Evolutionary conservation across 2,113 vertebrate species (phyloP), one percentile per base, ranked within the genome.

Genomic region (Nothoprocta pentlandii): DNA sequence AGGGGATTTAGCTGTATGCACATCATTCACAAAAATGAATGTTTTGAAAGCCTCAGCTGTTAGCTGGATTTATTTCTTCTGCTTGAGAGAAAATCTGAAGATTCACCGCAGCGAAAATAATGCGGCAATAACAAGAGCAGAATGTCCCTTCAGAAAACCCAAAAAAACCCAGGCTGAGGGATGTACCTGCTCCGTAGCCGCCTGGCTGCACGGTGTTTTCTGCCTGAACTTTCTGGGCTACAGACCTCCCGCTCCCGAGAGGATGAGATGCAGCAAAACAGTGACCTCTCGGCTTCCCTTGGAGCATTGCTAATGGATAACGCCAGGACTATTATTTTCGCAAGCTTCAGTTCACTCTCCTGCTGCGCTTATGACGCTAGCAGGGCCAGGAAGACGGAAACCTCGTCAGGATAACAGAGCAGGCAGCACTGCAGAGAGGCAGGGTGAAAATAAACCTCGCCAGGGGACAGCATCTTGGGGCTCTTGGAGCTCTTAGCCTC

Each of bases 301-400:
- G 3, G 28, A 87, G 79, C 44, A 9, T 22, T 71, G 39, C 39
- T 92, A 80, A 85, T 32, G 36, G 71, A 12, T 70, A 88, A 64
- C 34, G 59, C 51, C 54, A 83, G 64, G 73, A 86, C 54, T 90
- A 53, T 80, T 78, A 62, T 49, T 77, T 92, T 77, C 39, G 73
- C 93, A 90, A 92, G 80, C 80, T 88, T 74, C 77, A 20, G 49
- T 70, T 96, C 77, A 30, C 83, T 69, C 64, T 80, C 76, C 83
- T 53, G 68, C 89, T n/a, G 91, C 77, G 83, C 41, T 93, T 54
- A 32, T 92, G 83, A 90, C 0, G 20, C 3, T 15, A 90, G 17
- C 62, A 74, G 92, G 90, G 86, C 54, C 80, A 90, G 49, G 77
- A 90, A 62, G 80, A 90, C 73, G 85, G 80, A 92, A 16, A n/a